Evolutionary conservation across 2,797 vertebrate genomes (phyloP).

Genomic region (Anguilla pacifica): DNA sequence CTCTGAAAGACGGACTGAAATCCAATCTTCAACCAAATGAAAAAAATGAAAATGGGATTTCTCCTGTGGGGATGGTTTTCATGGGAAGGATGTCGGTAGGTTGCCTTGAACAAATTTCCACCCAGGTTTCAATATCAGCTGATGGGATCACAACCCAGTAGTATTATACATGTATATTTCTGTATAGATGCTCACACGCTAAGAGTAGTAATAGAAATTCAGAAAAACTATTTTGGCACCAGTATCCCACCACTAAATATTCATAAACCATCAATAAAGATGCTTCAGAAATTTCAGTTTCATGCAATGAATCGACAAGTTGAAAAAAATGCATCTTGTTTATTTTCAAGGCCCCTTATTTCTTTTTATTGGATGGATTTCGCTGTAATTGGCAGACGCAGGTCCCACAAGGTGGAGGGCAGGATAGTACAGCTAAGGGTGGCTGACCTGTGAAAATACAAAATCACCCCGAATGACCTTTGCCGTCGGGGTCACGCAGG

Average conservation of each 20-base stretch:
- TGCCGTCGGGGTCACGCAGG: background rate
- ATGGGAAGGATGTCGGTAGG: background rate
- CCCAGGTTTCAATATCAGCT: background rate
- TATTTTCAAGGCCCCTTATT: background rate
- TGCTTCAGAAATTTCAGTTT: background rate
- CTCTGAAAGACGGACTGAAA: background rate
- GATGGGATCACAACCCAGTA: background rate
- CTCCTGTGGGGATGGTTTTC: background rate
- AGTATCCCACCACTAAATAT: background rate
- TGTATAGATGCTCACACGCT: background rate
- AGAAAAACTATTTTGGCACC: background rate
- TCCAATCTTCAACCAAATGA: background rate
- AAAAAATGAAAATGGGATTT: background rate
- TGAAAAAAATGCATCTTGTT: background rate
- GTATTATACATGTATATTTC: background rate
- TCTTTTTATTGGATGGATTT: background rate
- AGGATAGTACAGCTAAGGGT: background rate
- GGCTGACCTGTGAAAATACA: background rate
- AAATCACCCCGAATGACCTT: background rate
- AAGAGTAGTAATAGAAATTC: background rate
- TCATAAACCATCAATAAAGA: background rate
- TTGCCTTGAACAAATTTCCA: background rate
- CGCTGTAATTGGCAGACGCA: background rate
- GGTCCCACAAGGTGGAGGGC: background rate
- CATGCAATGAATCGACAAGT: background rate